Conservation (phyloP, 2,113 vertebrate genomes). For the Baryphthengus martii region DNA sequence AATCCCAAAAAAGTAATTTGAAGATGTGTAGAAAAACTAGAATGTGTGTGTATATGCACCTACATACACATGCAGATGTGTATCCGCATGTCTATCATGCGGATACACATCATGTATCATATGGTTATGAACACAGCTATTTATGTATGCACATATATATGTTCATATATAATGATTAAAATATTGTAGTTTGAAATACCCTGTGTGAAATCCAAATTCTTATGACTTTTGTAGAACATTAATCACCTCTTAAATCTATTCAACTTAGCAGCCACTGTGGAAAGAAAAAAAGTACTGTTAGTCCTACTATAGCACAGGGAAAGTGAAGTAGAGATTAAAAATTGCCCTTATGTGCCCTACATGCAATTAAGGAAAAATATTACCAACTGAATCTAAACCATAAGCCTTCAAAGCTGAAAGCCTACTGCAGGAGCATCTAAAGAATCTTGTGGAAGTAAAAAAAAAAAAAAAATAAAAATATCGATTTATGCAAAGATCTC, state of each 20-base stretch:
- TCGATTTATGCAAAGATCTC: neutral
- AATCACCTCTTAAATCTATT: neutral
- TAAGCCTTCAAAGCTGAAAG: neutral
- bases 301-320: neutral
- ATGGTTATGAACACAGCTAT: accelerated
- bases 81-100: too few species aligned
- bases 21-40: neutral
- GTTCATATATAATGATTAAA: neutral
- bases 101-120: too few species aligned
- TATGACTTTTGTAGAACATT: neutral
- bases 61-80: neutral
- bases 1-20: neutral
- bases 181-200: neutral
- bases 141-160: neutral
- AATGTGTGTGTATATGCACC: neutral
- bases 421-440: neutral
- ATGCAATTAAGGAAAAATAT: neutral
- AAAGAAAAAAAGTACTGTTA: neutral
- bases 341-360: neutral
- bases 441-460: neutral
- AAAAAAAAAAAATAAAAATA: neutral
- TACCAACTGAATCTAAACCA: neutral
- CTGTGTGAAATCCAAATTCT: neutral
- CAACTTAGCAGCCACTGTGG: neutral
- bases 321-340: neutral